Conservation (phyloP, 2,888 invertebrate genomes). For the Epirrhoe tristata region DNA sequence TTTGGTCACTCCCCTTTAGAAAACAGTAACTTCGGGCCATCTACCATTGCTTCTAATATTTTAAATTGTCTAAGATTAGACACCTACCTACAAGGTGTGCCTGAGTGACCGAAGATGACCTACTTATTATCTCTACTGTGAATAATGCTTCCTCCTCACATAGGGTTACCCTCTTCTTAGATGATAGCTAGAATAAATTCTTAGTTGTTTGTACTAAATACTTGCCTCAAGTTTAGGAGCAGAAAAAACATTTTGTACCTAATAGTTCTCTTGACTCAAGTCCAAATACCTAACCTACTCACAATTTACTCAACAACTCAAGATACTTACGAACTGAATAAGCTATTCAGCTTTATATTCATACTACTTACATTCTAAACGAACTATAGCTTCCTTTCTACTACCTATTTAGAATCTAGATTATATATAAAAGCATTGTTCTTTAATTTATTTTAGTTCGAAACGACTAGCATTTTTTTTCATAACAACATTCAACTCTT, state of each 20-base stretch:
- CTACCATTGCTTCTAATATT: neutral
- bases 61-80: neutral
- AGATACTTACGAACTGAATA: no score
- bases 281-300: no score
- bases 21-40: neutral
- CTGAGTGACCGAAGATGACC: conserved; percentile 31
- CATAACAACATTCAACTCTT: no score
- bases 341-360: no score
- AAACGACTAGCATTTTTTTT: no score
- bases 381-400: no score
- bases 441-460: no score
- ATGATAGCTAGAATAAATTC: conserved; percentile 9
- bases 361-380: no score
- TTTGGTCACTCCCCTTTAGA: conserved; percentile 27
- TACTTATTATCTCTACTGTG: conserved; percentile 23
- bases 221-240: neutral
- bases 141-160: conserved; percentile 15
- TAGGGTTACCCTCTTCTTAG: conserved; percentile 37
- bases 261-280: neutral
- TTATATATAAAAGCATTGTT: no score
- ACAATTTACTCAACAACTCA: no score
- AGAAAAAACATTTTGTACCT: neutral
- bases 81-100: neutral
- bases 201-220: conserved; percentile 6
- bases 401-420: no score